These are phyloP conservation scores for Thamnophis sirtalis DNA, from an alignment of 2,113 vertebrate genomes.

Conservation along the genomic window DNA sequence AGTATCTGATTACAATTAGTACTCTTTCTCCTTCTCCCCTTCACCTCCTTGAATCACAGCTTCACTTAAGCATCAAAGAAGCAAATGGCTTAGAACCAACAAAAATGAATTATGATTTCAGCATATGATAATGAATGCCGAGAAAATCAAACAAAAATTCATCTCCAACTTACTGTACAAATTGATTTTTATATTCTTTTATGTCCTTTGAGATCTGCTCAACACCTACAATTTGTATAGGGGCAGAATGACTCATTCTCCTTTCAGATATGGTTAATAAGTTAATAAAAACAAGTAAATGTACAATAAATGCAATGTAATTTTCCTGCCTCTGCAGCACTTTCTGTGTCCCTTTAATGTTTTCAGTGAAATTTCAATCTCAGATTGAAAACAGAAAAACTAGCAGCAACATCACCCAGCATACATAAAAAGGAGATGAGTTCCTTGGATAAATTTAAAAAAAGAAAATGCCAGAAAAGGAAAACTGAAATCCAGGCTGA, in stretches of 20 bases:
- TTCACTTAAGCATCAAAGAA: background rate
- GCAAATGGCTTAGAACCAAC: background rate
- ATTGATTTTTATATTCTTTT: too few species aligned
- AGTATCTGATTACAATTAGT: background rate
- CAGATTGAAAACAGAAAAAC: background rate
- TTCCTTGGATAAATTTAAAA: background rate
- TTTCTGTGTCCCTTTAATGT: background rate
- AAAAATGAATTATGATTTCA: background rate
- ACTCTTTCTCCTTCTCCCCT: background rate
- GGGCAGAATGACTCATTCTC: background rate
- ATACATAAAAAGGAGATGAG: background rate
- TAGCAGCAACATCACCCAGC: background rate
- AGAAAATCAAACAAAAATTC: background rate
- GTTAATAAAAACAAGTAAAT: background rate
- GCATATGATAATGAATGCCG: background rate
- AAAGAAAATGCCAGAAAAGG: conserved; percentile 12
- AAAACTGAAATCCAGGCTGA: background rate
- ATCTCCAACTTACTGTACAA: background rate
- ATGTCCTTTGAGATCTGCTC: background rate
- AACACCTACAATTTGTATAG: background rate
- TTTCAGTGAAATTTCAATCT: background rate
- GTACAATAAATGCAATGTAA: background rate
- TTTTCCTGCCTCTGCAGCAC: background rate
- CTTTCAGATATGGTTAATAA: background rate
- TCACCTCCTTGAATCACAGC: background rate